These are phyloP conservation scores for Pseudonaja textilis DNA, from an alignment of 2,113 vertebrate species.

Conservation along the genomic window DNA sequence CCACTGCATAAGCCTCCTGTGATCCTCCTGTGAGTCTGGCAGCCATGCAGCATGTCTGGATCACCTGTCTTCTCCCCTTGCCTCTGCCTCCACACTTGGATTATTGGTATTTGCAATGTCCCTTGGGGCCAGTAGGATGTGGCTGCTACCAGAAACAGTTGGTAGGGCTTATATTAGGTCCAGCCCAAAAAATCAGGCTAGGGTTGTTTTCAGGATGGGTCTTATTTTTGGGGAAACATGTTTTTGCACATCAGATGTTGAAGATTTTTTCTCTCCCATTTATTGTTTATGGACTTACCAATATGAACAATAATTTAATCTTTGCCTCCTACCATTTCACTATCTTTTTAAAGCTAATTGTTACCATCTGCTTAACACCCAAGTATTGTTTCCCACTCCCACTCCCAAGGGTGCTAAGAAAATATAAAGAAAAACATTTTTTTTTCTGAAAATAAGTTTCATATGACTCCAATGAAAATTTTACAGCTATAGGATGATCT, in stretches of 20 bases:
- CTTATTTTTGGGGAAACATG: too few species aligned
- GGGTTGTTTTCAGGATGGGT: too few species aligned
- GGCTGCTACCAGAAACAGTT: too few species aligned
- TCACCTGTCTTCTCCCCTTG: too few species aligned
- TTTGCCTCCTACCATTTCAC: constrained; percentile 27
- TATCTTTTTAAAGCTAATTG: constrained; percentile 19
- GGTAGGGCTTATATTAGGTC: too few species aligned
- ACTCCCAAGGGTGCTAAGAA: constrained; percentile 5
- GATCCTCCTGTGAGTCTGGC: too few species aligned
- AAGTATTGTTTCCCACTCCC: not conserved
- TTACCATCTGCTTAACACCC: constrained; percentile 17
- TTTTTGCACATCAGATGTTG: constrained; percentile 1
- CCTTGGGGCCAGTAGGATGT: too few species aligned
- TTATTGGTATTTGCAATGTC: too few species aligned
- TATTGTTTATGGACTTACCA: constrained; percentile 4
- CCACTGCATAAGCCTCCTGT: too few species aligned
- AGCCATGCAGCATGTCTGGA: too few species aligned
- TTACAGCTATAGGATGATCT: not conserved
- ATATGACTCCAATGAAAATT: not conserved
- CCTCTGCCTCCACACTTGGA: too few species aligned
- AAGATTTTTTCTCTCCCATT: constrained; percentile 6
- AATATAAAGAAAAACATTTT: not conserved
- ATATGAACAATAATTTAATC: constrained; percentile 5
- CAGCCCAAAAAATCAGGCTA: too few species aligned
- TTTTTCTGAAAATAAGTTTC: not conserved